These are phyloP conservation scores for Muschampia plurimacula DNA, from an alignment of 2,888 invertebrate genomes.

Conservation along the genomic window DNA sequence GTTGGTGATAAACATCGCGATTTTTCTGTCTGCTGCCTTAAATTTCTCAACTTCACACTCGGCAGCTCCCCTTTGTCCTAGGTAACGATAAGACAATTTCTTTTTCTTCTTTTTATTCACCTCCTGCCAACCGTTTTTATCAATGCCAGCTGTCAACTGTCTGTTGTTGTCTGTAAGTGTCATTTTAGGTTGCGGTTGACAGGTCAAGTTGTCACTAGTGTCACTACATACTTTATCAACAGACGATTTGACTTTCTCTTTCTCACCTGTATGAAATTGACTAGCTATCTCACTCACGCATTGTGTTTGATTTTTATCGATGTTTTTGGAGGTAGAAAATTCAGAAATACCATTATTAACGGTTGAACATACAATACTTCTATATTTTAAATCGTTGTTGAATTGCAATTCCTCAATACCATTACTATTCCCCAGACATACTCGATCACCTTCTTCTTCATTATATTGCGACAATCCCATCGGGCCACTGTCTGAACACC, in stretches of 20 bases:
- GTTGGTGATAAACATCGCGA: conserved; percentile 48
- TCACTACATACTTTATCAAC: no score
- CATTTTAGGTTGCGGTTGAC: no score
- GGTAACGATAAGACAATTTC: neutral
- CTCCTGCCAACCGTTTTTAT: neutral
- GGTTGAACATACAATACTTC: neutral
- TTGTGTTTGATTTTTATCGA: neutral
- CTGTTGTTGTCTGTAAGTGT: no score
- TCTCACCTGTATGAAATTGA: neutral
- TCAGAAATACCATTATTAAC: neutral
- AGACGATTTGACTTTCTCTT: neutral
- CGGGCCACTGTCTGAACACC: conserved; percentile 35
- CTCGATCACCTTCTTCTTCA: conserved; percentile 24
- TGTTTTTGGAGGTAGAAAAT: neutral
- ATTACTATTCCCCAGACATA: conserved; percentile 1
- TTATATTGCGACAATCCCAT: conserved; percentile 35
- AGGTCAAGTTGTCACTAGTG: no score
- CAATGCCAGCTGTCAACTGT: no score
- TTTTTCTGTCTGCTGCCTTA: conserved; percentile 46
- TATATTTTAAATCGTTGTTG: neutral
- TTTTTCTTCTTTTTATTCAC: neutral
- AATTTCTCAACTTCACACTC: conserved; percentile 26
- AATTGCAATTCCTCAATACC: neutral
- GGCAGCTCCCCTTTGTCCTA: conserved; percentile 14
- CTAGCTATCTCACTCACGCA: neutral